Evolutionary conservation across 2,113 vertebrate species (phyloP), one percentile per base, ranked within the genome.

Genomic region (Corvus hawaiiensis): DNA sequence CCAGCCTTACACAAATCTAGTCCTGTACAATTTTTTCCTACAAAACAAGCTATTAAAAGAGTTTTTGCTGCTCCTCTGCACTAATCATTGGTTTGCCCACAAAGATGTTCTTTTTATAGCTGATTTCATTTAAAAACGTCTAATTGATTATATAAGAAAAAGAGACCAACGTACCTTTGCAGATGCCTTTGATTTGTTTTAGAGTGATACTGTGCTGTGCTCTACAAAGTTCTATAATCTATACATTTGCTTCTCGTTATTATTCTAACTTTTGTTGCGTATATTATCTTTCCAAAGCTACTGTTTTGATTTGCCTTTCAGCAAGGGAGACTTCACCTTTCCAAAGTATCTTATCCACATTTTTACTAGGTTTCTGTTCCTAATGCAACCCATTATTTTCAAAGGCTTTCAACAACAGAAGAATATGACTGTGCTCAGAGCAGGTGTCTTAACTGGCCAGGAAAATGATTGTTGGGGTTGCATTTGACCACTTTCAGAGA

Each of bases 81-180:
- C 37, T 67, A 81, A 88, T 78, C 4, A 62, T 92, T 93, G 87
- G 61, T 93, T 96, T 93, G 72, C 61, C 89, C 39, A 88, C n/a
- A 84, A 77, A 68, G 61, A 93, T 93, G 63, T 43, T 83, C 44
- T 51, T 88, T 89, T 80, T 52, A 59, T 12, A 77, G 27, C 58
- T 66, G 13, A 74, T 90, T 85, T 44, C 58, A 48, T 89, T 83
- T 75, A 49, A n/a, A 85, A 90, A 69, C 17, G 33, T 67, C 55
- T 55, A 71, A 22, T 63, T 59, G 61, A 63, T 85, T 92, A 48
- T 56, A 26, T 35, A 83, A 67, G 77, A 87, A 44, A 90, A 88
- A 90, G 56, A 74, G 23, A 51, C 21, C 4, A 6, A 30, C 74
- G 58, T 55, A 66, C 37, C 21, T 89, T 81, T 61, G 44, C 49